phyloP scores from a whole-genome alignment of 2,888 invertebrate species.

The Sicus ferrugineus region DNA sequence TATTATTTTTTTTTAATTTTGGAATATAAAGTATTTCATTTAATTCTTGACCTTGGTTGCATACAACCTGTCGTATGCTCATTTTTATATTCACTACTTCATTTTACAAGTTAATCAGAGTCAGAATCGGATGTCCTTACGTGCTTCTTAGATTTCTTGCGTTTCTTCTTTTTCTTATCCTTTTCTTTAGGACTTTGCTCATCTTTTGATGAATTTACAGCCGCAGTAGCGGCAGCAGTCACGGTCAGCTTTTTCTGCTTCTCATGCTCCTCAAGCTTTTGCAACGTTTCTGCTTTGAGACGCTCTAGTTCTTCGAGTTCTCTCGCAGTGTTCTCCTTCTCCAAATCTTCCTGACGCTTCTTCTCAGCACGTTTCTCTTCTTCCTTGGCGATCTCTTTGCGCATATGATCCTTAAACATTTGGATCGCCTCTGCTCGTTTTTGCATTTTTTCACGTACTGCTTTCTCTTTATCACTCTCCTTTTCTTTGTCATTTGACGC shows the following conservation, averaged over 20 bases:
- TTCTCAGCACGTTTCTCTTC: constrained; percentile 68
- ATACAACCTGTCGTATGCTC: too few relatives aligned
- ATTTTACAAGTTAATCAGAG: constrained; percentile 46
- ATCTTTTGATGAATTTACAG: constrained; percentile 45
- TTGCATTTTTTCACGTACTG: constrained; percentile 62
- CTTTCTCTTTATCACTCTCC: constrained; percentile 54
- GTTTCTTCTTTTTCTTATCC: constrained; percentile 57
- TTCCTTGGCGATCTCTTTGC: constrained; percentile 68
- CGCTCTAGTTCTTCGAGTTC: constrained; percentile 62
- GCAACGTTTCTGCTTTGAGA: constrained; percentile 60
- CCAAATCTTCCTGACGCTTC: constrained; percentile 59
- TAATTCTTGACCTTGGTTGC: too few relatives aligned
- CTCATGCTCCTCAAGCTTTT: constrained; percentile 60
- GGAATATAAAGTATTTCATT: background rate
- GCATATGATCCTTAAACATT: constrained; percentile 70
- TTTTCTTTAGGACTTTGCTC: constrained; percentile 50
- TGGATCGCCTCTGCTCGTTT: constrained; percentile 66
- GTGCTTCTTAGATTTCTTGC: constrained; percentile 60
- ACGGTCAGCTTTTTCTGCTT: constrained; percentile 49
- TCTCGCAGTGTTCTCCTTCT: constrained; percentile 58
- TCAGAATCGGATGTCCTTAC: constrained; percentile 58
- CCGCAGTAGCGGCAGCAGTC: constrained; percentile 45
- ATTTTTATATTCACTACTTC: background rate
- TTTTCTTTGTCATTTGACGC: constrained; percentile 18
- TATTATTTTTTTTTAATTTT: too few relatives aligned